Evolutionary conservation across 2,888 invertebrate species (phyloP).

Genomic region (Leptura quadrifasciata): DNA sequence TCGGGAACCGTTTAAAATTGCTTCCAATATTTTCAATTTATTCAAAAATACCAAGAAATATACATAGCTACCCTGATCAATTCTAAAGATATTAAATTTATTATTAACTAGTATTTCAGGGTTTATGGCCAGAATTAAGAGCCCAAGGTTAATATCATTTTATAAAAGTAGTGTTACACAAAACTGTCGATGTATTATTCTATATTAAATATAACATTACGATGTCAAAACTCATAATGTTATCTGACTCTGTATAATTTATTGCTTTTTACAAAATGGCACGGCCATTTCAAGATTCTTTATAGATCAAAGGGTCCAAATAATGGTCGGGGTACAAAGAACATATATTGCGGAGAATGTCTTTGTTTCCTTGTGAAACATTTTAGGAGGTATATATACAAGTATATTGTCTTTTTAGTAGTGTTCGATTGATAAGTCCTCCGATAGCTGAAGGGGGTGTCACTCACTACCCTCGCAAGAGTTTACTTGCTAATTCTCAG

Average conservation of each 20-base stretch:
- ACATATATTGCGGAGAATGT: conserved; percentile 41
- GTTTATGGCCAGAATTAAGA: too few species aligned
- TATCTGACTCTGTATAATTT: not conserved
- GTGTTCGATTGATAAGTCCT: conserved; percentile 53
- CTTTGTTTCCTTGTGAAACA: conserved; percentile 34
- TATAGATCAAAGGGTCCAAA: conserved; percentile 37
- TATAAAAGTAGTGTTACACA: too few species aligned
- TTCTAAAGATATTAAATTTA: too few species aligned
- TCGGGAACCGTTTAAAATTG: too few species aligned
- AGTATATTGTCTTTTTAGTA: conserved; percentile 57
- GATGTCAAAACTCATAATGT: not conserved
- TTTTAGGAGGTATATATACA: conserved; percentile 31
- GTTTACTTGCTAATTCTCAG: conserved; percentile 61
- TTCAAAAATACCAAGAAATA: too few species aligned
- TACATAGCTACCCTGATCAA: too few species aligned
- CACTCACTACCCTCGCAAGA: conserved; percentile 46
- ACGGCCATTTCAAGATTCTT: conserved; percentile 12
- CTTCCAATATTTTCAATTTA: too few species aligned
- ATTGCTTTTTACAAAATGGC: not conserved
- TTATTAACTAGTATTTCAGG: too few species aligned
- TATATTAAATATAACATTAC: too few species aligned
- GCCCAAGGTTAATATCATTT: too few species aligned
- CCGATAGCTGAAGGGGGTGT: conserved; percentile 45
- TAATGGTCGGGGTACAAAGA: conserved; percentile 35
- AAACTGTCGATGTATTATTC: too few species aligned